phyloP scores from a whole-genome alignment of 1,140 invertebrate species.

The Chrysomallon squamiferum region DNA sequence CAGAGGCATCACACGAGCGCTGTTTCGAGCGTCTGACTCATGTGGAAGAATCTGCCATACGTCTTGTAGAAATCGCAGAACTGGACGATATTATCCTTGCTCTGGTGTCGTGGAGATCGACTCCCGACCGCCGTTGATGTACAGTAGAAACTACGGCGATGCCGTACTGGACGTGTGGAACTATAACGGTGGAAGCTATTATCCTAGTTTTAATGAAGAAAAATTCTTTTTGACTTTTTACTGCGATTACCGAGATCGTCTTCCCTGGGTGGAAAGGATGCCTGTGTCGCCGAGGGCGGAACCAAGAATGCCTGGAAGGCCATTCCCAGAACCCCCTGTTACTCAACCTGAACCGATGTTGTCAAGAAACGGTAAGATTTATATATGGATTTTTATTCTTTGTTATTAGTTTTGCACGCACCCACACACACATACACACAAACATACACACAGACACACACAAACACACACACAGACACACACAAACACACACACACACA shows the following conservation, averaged over 20 bases:
- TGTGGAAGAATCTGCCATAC: constrained; percentile 51
- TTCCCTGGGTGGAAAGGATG: constrained; percentile 36
- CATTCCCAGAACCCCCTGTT: background rate
- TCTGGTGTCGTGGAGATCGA: constrained; percentile 33
- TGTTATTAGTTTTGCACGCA: background rate
- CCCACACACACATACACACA: background rate
- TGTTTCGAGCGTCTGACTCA: constrained; percentile 45
- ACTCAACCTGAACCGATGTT: too few relatives aligned
- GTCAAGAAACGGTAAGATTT: too few relatives aligned
- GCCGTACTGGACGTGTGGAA: constrained; percentile 43
- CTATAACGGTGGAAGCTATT: constrained; percentile 30
- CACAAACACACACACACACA: background rate
- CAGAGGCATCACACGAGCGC: constrained; percentile 21
- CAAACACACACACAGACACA: background rate
- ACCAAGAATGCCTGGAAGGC: too few relatives aligned
- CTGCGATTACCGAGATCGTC: constrained; percentile 46
- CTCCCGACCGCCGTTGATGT: constrained; percentile 26
- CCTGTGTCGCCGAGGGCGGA: background rate
- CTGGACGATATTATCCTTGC: constrained; percentile 31
- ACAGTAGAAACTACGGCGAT: constrained; percentile 40
- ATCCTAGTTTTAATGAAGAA: constrained; percentile 38
- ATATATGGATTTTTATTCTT: too few relatives aligned
- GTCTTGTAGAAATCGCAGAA: constrained; percentile 37
- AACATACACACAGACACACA: background rate
- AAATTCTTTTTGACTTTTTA: constrained; percentile 48